Conservation (phyloP, 1,140 invertebrate species). For the Tribolium castaneum region DNA sequence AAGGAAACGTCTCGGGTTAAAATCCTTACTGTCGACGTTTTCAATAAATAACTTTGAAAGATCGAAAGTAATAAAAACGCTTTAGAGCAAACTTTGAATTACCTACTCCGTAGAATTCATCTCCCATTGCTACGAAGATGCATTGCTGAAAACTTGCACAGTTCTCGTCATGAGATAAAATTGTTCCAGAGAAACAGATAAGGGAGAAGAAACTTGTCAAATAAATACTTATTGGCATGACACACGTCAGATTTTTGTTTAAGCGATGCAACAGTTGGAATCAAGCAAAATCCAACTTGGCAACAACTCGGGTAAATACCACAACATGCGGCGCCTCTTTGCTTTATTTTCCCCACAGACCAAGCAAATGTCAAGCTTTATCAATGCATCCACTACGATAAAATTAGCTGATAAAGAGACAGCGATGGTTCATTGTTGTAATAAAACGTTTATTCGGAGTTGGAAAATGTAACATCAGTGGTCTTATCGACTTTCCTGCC, state of each 20-base stretch:
- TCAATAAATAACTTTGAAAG: slow-evolving; percentile 6
- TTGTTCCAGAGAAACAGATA: background rate
- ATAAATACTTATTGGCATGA: background rate
- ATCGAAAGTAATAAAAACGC: background rate
- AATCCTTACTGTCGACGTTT: background rate
- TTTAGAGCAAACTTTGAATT: slow-evolving; percentile 14
- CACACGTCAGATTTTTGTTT: slow-evolving; percentile 5
- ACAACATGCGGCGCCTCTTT: slow-evolving; percentile 2
- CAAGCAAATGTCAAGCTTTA: slow-evolving; percentile 2
- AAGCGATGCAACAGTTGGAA: slow-evolving; percentile 13
- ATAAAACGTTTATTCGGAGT: slow-evolving; percentile 3
- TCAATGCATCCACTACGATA: background rate
- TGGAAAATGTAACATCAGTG: slow-evolving; percentile 23
- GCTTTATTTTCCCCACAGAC: slow-evolving; percentile 6
- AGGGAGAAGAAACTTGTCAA: background rate
- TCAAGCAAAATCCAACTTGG: background rate
- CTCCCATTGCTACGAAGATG: slow-evolving; percentile 43
- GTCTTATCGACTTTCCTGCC: slow-evolving; percentile 30
- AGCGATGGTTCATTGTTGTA: background rate
- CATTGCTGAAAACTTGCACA: slow-evolving; percentile 41
- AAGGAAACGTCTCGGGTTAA: slow-evolving; percentile 24
- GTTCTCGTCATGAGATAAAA: background rate
- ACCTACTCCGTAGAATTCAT: slow-evolving; percentile 43
- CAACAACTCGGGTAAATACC: slow-evolving; percentile 9
- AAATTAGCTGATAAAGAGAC: slow-evolving; percentile 14